A percentile compares a stretch with the other conserved stretches of the same genome.
Conservation (phyloP, 2,797 vertebrate genomes). For the Cuniculus paca region DNA sequence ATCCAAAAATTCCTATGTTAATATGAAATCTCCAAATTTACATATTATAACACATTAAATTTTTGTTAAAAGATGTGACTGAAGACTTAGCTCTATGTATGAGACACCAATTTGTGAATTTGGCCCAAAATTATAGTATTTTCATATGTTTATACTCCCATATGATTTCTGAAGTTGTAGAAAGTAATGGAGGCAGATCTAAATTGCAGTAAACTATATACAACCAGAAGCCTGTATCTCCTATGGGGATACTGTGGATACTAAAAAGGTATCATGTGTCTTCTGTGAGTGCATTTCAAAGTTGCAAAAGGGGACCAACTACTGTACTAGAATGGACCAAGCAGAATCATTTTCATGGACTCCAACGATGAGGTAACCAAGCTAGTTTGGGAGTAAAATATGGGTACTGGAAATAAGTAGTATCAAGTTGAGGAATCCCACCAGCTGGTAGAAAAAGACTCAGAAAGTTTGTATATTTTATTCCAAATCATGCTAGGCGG, state of each 20-base stretch:
- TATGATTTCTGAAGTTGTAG: neutral
- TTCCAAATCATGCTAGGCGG: neutral
- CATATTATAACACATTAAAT: neutral
- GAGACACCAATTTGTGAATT: neutral
- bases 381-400: neutral
- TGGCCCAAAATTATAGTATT: neutral
- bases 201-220: neutral
- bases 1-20: neutral
- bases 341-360: neutral
- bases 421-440: neutral
- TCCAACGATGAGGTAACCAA: neutral
- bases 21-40: neutral
- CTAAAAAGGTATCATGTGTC: neutral
- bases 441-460: neutral
- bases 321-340: neutral
- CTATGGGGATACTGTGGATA: neutral
- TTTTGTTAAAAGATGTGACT: neutral
- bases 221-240: neutral
- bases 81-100: neutral
- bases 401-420: neutral
- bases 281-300: neutral
- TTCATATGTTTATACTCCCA: neutral
- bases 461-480: neutral
- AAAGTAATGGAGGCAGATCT: neutral
- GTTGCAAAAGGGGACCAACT: neutral